Conservation (phyloP, 1,140 invertebrate species). For the Grapholita molesta region DNA sequence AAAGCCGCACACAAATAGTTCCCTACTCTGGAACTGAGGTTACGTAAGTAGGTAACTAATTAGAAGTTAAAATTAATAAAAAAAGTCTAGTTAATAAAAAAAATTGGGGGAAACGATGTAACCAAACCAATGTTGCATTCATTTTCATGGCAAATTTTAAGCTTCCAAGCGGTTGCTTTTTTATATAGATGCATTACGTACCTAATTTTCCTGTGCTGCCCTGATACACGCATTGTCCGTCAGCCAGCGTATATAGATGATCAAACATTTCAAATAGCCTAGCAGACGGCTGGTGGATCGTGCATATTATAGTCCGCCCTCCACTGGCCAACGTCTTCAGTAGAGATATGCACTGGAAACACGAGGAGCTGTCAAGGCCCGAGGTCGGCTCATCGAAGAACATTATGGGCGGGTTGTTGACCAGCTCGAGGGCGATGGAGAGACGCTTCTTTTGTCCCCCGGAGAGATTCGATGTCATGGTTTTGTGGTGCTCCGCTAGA, state of each 20-base stretch:
- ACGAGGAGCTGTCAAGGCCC: slow-evolving; percentile 95
- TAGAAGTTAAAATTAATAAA: too few relatives aligned
- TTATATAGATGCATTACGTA: too few relatives aligned
- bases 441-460: slow-evolving; percentile 98
- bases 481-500: slow-evolving; percentile 90
- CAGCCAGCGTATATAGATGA: slow-evolving; percentile 94
- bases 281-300: slow-evolving; percentile 98
- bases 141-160: too few relatives aligned
- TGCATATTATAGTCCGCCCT: slow-evolving; percentile 97
- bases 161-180: too few relatives aligned
- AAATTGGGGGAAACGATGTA: too few relatives aligned
- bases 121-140: too few relatives aligned
- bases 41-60: too few relatives aligned
- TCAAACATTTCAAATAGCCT: slow-evolving; percentile 98
- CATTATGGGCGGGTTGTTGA: slow-evolving; percentile 97
- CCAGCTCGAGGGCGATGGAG: slow-evolving; percentile 96
- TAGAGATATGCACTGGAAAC: slow-evolving; percentile 94
- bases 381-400: slow-evolving; percentile 99
- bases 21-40: too few relatives aligned
- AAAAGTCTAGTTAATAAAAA: too few relatives aligned
- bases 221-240: slow-evolving; percentile 96
- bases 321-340: slow-evolving; percentile 93
- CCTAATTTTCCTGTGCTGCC: slow-evolving; percentile 88
- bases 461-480: slow-evolving; percentile 93
- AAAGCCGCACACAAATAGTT: too few relatives aligned